Conservation (phyloP, 2,113 vertebrate species). For the Cryptoleucopteryx plumbea region DNA sequence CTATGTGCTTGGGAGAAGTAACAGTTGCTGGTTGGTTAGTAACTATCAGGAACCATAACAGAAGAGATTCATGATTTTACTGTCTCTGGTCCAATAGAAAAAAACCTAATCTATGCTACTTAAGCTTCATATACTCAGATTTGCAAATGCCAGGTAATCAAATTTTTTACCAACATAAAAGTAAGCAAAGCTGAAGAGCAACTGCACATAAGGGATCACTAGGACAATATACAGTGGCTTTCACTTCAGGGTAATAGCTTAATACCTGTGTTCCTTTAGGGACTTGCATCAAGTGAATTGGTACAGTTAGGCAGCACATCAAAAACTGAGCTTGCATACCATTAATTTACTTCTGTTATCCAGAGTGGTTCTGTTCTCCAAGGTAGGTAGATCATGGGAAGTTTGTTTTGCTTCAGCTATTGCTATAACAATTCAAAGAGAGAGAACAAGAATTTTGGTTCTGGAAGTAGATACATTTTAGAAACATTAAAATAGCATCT, state of each 20-base stretch:
- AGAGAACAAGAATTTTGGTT: background rate
- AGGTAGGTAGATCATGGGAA: background rate
- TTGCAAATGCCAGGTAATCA: background rate
- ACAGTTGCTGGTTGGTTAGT: background rate
- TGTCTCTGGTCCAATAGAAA: background rate
- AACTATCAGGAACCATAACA: background rate
- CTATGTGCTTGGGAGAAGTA: background rate
- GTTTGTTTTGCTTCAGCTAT: background rate
- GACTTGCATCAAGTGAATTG: background rate
- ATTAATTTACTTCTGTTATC: background rate
- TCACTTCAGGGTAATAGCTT: background rate
- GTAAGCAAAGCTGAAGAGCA: background rate
- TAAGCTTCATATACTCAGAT: background rate
- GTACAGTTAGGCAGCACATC: background rate
- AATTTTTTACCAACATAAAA: background rate
- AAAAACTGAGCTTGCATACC: background rate
- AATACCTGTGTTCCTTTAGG: background rate
- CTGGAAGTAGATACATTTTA: background rate
- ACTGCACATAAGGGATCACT: background rate
- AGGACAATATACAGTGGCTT: background rate
- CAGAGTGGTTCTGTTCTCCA: background rate
- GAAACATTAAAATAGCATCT: background rate
- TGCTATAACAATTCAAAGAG: background rate
- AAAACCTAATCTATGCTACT: background rate
- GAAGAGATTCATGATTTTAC: background rate